Conservation (phyloP, 2,113 vertebrate species). For the Sinocyclocheilus grahami region DNA sequence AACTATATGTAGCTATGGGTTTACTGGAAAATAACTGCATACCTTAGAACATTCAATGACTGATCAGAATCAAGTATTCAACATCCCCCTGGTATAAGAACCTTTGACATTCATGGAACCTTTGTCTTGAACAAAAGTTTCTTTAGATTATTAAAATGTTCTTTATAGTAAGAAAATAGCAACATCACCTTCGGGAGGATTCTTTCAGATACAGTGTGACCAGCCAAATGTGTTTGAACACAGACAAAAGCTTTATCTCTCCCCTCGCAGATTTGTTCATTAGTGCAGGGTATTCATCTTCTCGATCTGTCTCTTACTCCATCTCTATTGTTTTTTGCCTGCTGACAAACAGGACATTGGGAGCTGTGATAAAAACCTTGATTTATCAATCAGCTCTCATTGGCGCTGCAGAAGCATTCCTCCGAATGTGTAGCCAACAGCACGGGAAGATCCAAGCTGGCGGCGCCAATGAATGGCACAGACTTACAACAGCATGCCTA, state of each 20-base stretch:
- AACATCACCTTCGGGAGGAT: conserved; percentile 32
- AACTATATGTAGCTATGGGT: too few species aligned
- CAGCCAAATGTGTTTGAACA: conserved; percentile 46
- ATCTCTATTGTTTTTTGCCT: conserved; percentile 26
- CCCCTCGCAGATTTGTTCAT: conserved; percentile 57
- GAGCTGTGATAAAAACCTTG: conserved; percentile 55
- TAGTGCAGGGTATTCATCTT: conserved; percentile 50
- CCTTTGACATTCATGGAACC: too few species aligned
- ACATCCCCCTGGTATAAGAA: too few species aligned
- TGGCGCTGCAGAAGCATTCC: conserved; percentile 51
- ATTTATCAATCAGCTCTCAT: conserved; percentile 50
- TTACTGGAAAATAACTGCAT: too few species aligned
- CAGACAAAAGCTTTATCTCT: conserved; percentile 61
- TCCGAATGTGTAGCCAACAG: conserved; percentile 46
- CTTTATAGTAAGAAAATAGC: neutral
- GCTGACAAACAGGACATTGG: conserved; percentile 54
- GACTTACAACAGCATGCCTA: conserved; percentile 65
- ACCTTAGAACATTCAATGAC: too few species aligned
- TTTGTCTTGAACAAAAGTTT: too few species aligned
- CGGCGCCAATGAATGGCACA: conserved; percentile 52
- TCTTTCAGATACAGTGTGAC: neutral
- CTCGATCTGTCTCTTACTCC: conserved; percentile 47
- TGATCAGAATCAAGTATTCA: too few species aligned
- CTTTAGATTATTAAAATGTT: too few species aligned
- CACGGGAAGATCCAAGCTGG: conserved; percentile 42